phyloP scores from a whole-genome alignment of 1,140 invertebrate genomes.

The Tetragnatha versicolor region DNA sequence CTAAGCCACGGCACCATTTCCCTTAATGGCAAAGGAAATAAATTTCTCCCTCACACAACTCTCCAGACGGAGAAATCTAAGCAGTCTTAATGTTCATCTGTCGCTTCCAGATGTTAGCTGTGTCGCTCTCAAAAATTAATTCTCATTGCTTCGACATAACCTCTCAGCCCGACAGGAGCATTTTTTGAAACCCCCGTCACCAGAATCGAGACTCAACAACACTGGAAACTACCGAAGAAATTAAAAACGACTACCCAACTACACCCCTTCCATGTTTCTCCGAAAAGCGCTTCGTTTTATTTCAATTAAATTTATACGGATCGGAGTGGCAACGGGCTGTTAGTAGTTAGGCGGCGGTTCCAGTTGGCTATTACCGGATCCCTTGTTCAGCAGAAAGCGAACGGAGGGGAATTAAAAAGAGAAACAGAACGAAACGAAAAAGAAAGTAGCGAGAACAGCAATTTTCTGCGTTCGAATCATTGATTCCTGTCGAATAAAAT shows the following conservation, averaged over 20 bases:
- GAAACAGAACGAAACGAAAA: background rate
- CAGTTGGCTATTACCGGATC: background rate
- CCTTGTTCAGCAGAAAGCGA: conserved; percentile 39
- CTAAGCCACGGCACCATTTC: too few species aligned
- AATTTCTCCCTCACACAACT: too few species aligned
- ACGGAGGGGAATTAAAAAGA: conserved; percentile 7
- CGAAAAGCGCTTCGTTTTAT: conserved; percentile 2
- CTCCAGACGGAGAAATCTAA: too few species aligned
- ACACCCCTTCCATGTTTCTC: conserved; percentile 37
- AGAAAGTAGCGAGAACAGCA: conserved; percentile 22
- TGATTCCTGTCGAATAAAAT: conserved; percentile 49
- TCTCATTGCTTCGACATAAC: too few species aligned
- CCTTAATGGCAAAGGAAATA: too few species aligned
- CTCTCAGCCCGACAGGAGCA: background rate
- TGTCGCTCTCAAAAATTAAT: too few species aligned
- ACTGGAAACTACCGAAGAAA: background rate
- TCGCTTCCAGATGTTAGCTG: too few species aligned
- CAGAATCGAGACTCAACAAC: too few species aligned
- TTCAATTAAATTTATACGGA: conserved; percentile 43
- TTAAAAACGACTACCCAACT: conserved; percentile 15
- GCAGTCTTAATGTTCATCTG: too few species aligned
- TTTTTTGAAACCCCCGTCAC: too few species aligned
- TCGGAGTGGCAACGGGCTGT: conserved; percentile 37
- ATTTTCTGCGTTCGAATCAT: conserved; percentile 38
- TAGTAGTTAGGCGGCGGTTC: background rate